phyloP scores from a whole-genome alignment of 2,113 vertebrate species.

The Maccullochella peelii region DNA sequence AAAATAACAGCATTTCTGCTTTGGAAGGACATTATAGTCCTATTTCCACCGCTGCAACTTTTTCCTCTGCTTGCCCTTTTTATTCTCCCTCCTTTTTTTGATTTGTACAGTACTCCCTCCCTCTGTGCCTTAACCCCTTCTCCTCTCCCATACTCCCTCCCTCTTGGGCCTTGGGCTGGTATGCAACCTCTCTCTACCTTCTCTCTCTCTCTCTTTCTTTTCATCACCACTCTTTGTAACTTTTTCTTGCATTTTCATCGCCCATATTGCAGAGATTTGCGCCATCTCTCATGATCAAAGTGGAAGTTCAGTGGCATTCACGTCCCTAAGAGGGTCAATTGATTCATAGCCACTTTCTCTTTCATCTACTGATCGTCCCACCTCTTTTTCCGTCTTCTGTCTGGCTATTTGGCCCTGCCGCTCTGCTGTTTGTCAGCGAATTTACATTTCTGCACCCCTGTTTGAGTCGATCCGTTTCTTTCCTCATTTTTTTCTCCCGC shows the following conservation, averaged over 20 bases:
- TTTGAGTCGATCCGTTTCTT: constrained; percentile 3
- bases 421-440: constrained; percentile 29
- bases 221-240: neutral
- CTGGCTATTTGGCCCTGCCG: constrained; percentile 14
- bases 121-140: constrained; percentile 15
- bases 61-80: constrained; percentile 31
- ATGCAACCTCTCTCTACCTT: constrained; percentile 6
- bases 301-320: constrained; percentile 35
- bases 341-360: constrained; percentile 50
- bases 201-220: constrained; percentile 1
- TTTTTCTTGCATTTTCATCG: constrained; percentile 33
- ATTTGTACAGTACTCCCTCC: neutral
- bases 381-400: constrained; percentile 35
- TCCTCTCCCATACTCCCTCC: neutral
- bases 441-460: constrained; percentile 20
- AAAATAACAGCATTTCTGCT: neutral
- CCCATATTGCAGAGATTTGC: constrained; percentile 57
- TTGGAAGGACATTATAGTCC: neutral
- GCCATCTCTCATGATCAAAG: constrained; percentile 64
- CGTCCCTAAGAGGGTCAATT: constrained; percentile 61
- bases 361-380: constrained; percentile 48
- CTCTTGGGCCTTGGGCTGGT: constrained; percentile 9
- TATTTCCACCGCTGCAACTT: constrained; percentile 21
- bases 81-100: constrained; percentile 8
- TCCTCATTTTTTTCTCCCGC: neutral